Evolutionary conservation across 2,797 vertebrate species (phyloP).

Genomic region (Aratinga solstitialis): DNA sequence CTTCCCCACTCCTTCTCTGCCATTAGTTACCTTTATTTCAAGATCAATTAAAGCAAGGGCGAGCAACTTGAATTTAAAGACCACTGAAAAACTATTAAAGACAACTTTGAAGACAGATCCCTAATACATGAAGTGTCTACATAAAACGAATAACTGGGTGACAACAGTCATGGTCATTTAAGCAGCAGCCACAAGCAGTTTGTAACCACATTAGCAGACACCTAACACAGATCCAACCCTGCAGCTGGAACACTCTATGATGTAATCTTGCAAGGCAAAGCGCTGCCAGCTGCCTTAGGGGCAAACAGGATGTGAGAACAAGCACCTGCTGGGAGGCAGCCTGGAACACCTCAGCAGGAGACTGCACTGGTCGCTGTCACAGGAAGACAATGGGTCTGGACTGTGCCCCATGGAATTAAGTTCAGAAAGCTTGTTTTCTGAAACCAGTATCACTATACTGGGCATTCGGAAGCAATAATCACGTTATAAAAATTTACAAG

Average conservation of each 20-base stretch:
- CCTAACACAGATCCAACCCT: neutral
- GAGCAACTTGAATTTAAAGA: neutral
- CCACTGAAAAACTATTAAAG: neutral
- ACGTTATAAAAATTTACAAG: constrained; percentile 10
- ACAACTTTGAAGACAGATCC: neutral
- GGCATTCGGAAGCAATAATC: neutral
- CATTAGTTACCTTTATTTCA: neutral
- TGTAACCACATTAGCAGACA: fast-evolving
- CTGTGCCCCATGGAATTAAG: neutral
- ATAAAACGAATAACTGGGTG: neutral
- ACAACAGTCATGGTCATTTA: neutral
- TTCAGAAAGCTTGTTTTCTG: neutral
- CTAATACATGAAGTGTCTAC: neutral
- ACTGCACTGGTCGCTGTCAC: fast-evolving
- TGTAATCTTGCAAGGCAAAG: neutral
- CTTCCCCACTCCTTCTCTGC: neutral
- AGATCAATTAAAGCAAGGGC: neutral
- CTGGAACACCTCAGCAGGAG: neutral
- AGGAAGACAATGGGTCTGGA: fast-evolving
- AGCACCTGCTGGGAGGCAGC: neutral
- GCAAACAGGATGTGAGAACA: fast-evolving
- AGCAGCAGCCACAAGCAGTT: neutral
- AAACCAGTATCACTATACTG: neutral
- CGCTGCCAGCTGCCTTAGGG: neutral
- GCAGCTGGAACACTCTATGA: neutral